Evolutionary conservation across 2,888 invertebrate genomes (phyloP).

Genomic region (Taenaris catops): DNA sequence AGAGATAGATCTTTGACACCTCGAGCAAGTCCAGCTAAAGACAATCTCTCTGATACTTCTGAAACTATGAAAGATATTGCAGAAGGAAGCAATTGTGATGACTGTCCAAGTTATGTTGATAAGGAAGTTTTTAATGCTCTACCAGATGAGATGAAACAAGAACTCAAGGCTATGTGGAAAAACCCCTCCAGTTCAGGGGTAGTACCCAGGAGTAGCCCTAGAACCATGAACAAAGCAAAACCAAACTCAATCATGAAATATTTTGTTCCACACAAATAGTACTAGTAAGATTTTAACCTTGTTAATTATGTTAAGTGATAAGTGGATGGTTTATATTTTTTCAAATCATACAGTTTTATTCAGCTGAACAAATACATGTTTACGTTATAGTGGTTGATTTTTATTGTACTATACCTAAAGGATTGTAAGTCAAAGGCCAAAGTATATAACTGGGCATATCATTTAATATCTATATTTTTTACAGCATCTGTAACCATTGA

Average conservation of each 20-base stretch:
- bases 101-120: slow-evolving; percentile 84
- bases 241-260: slow-evolving; percentile 84
- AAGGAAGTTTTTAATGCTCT: slow-evolving; percentile 84
- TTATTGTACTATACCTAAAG: slow-evolving; percentile 28
- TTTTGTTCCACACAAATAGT: slow-evolving; percentile 84
- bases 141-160: slow-evolving; percentile 86
- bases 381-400: slow-evolving; percentile 58
- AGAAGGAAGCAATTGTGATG: slow-evolving; percentile 59
- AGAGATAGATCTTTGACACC: slow-evolving; percentile 66
- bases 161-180: slow-evolving; percentile 85
- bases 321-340: slow-evolving; percentile 80
- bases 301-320: slow-evolving; percentile 74
- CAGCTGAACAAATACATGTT: slow-evolving; percentile 78
- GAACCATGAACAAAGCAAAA: slow-evolving; percentile 76
- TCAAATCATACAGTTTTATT: slow-evolving; percentile 78
- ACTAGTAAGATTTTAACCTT: slow-evolving; percentile 71
- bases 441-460: slow-evolving; percentile 59
- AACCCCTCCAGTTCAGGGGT: slow-evolving; percentile 64
- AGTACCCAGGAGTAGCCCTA: slow-evolving; percentile 60
- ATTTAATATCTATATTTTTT: slow-evolving; percentile 77
- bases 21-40: slow-evolving; percentile 67
- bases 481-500: slow-evolving; percentile 82
- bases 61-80: slow-evolving; percentile 59
- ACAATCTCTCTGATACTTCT: slow-evolving; percentile 57
- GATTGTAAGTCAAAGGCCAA: slow-evolving; percentile 26